phyloP scores from a whole-genome alignment of 2,113 vertebrate species.

The Anhinga anhinga region DNA sequence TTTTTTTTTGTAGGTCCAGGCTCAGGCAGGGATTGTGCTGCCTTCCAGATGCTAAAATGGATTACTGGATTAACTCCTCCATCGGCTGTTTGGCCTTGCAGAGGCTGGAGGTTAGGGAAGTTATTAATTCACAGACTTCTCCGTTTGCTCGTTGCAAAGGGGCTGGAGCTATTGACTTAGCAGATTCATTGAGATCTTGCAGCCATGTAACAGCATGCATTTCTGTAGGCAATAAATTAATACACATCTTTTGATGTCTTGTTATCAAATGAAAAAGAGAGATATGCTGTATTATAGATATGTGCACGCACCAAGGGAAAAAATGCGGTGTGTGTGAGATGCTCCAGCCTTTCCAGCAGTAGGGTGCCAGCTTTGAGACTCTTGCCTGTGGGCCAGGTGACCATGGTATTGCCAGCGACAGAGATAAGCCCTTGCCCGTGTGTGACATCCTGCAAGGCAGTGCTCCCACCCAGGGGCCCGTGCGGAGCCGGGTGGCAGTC shows the following conservation, averaged over 20 bases:
- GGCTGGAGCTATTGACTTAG: neutral
- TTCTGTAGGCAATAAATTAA: neutral
- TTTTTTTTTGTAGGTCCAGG: neutral
- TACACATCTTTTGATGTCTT: neutral
- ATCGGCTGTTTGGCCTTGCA: neutral
- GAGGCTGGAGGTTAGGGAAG: neutral
- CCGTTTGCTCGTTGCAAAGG: neutral
- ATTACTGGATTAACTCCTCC: neutral
- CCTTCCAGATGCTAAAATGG: neutral
- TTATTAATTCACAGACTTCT: neutral
- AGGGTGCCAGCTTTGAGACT: neutral
- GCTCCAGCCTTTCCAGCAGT: neutral
- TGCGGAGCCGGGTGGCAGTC: neutral
- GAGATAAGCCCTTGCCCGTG: neutral
- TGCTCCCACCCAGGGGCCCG: neutral
- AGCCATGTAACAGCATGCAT: neutral
- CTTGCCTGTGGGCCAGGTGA: neutral
- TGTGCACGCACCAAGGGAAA: rapidly evolving
- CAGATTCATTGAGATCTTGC: neutral
- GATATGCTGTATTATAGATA: neutral
- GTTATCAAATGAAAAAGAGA: neutral
- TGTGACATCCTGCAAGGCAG: neutral
- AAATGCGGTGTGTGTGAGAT: neutral
- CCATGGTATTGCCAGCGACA: rapidly evolving
- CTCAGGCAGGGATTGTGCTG: neutral